phyloP scores from a whole-genome alignment of 2,113 vertebrate species.

The Melanerpes aurifrons region DNA sequence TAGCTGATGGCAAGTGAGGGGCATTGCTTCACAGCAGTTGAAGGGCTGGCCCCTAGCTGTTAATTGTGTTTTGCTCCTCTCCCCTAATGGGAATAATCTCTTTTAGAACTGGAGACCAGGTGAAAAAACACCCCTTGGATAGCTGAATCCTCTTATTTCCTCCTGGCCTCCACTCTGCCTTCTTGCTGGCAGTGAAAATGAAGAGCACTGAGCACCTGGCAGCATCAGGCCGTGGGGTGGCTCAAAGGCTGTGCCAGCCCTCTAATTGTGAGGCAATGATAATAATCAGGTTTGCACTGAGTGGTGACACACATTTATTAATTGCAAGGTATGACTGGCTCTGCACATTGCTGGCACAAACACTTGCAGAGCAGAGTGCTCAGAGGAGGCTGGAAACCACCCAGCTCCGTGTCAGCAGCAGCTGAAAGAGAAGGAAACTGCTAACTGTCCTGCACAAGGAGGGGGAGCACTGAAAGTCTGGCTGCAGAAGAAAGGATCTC shows the following conservation, averaged over 20 bases:
- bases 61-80: slow-evolving; percentile 33
- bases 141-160: not conserved
- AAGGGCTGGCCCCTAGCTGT: not conserved
- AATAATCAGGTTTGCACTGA: slow-evolving; percentile 49
- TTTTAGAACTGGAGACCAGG: slow-evolving; percentile 34
- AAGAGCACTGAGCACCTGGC: not conserved
- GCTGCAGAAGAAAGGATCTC: not conserved
- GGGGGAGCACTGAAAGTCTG: not conserved
- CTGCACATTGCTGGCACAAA: slow-evolving; percentile 61
- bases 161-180: not conserved
- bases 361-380: slow-evolving; percentile 40
- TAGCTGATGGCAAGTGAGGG: not conserved
- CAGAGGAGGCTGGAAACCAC: slow-evolving; percentile 49
- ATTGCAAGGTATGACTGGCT: slow-evolving; percentile 70
- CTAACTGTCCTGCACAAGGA: not conserved
- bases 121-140: not conserved
- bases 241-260: slow-evolving; percentile 34
- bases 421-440: slow-evolving; percentile 49
- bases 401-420: slow-evolving; percentile 56
- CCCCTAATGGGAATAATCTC: slow-evolving; percentile 22
- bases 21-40: not conserved
- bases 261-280: slow-evolving; percentile 59
- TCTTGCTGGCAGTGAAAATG: not conserved
- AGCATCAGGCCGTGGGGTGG: slow-evolving; percentile 13
- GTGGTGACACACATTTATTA: slow-evolving; percentile 73